Base-by-base conservation (phyloP, 2,888 invertebrate genomes). In the Leistus spinibarbis region DNA sequence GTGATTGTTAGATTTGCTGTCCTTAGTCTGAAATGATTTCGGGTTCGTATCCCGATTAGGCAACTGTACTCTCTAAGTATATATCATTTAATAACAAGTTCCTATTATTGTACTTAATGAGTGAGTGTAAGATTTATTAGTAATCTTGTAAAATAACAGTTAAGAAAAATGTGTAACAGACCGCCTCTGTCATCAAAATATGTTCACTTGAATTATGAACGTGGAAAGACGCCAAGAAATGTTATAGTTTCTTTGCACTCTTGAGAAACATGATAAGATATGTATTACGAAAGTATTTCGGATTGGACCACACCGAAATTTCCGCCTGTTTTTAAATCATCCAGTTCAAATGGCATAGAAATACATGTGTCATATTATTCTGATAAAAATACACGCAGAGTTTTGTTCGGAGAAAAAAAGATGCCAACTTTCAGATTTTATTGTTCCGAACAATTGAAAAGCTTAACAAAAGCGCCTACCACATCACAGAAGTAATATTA, bases 331-430 rank as follows among this genome's bases (percentile, higher is more conserved):
- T 19, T 17, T 19, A 10, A 60, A 20, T 60, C 17, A 60, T 60
- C 20, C 10, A 20, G 20, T 60, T 1, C 3, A 40, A 40, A 40
- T 10, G 40, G 40, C 40, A 13, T 40, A 40, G 40, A 40, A 40
- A 40, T 10, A 40, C 40, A 40, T 40, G 40, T 40, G 40, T 40
- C 40, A 40, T 40, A 40, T 40, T 9, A 20, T 16, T 54, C 17
- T 68, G 19, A 22, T 16, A 68, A 56, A 54, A 56, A 22, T 69
- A 9, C 60, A 69, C 69, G 16, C 16, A 3, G 54, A 4, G 24
- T 69, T 57, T 57, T 69, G 69, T 69, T 27, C 40, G 16, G 20
- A 13, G 22, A 69, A 62, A 17, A 19, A 54, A 53, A 16, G 10
- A 69, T 13, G 40, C 40, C 40, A 40, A 10, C 40, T 40, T 40